A percentile compares a stretch with the other conserved stretches of the same genome.
phyloP scores from a whole-genome alignment of 2,113 vertebrate genomes.

The Ginglymostoma cirratum region DNA sequence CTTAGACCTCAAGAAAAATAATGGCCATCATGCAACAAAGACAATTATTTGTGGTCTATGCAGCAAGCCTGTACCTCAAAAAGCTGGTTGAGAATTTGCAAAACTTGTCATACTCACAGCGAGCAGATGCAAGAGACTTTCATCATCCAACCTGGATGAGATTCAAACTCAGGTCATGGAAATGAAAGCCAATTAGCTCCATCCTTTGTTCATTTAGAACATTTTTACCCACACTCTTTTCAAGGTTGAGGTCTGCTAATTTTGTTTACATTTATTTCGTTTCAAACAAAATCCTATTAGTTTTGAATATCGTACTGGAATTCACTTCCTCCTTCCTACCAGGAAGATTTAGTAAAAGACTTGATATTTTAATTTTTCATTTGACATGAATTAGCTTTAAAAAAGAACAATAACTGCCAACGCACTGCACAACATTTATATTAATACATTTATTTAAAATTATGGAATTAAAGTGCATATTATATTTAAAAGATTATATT shows the following conservation, averaged over 20 bases:
- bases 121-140: not conserved
- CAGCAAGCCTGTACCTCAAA: not conserved
- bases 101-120: not conserved
- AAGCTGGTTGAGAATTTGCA: not conserved
- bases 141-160: not conserved
- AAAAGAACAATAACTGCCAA: not conserved
- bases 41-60: not conserved
- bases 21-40: not conserved
- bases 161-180: not conserved
- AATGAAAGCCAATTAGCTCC: not conserved
- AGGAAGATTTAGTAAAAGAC: not conserved
- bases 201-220: not conserved
- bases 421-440: not conserved
- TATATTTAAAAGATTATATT: too few relatives aligned
- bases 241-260: too few relatives aligned
- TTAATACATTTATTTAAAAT: not conserved
- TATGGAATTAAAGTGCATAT: not conserved
- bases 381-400: not conserved
- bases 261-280: too few relatives aligned
- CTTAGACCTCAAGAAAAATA: too few relatives aligned
- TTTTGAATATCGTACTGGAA: too few relatives aligned
- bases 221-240: not conserved
- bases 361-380: not conserved
- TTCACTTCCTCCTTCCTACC: too few relatives aligned
- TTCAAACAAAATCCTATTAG: too few relatives aligned